Evolutionary conservation across 92 coral and sea anemone genomes (phyloP), one percentile per base, ranked within the genome.

Genomic region (Actinernus sp.): DNA sequence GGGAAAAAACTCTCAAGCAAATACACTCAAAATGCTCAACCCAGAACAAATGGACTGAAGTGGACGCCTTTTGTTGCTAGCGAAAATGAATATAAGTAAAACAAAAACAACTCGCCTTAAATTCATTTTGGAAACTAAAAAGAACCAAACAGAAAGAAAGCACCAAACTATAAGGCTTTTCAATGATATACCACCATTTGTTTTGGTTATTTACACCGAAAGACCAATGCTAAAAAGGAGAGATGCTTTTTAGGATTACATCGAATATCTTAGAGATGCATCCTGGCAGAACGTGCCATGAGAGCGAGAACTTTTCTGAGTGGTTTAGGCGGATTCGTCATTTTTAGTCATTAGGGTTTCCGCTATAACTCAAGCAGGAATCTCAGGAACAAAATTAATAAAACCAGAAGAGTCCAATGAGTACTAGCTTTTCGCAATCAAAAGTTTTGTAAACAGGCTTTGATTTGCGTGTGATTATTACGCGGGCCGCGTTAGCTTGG

Each of bases 1-100:
- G 51, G 32, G 50, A 47, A 63, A 63, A 46, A 13, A 41, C 72
- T 59, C 58, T 30, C 72, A 65, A 65, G 37, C 55, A 55, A 55
- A 33, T 49, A 65, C 72, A 31, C 72, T 47, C 72, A 46, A 65
- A 65, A 47, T 48, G 50, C 50, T 65, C 72, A 31, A 20, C 59
- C 34, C 23, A 14, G 55, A 65, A 65, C 72, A 65, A 48, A 65
- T 31, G 58, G 44, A n/a, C 14, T 65, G 48, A 65, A 65, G 72
- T 49, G 50, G 72, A 20, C 17, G 31, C 24, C 48, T 44, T 44
- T n/a, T n/a, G n/a, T n/a, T n/a, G n/a, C n/a, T n/a, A n/a, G n/a
- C n/a, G n/a, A n/a, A n/a, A n/a, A n/a, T n/a, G n/a, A n/a, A n/a
- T n/a, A n/a, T n/a, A n/a, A n/a, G n/a, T n/a, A n/a, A n/a, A n/a